phyloP scores from a whole-genome alignment of 2,888 invertebrate genomes.

The Nineta flava region DNA sequence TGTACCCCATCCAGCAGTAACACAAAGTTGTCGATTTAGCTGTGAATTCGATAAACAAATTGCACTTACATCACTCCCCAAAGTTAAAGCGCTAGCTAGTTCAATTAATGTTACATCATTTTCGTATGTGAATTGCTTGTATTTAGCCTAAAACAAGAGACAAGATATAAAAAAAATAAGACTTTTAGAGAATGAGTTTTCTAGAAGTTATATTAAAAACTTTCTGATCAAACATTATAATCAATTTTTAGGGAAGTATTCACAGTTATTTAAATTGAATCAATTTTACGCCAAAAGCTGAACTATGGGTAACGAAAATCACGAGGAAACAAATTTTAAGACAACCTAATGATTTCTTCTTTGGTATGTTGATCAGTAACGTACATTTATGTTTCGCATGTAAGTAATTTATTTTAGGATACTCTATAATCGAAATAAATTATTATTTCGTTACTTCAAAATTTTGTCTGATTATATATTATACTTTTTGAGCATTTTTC shows the following conservation, averaged over 20 bases:
- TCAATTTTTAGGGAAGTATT: neutral
- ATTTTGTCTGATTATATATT: no score
- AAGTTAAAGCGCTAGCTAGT: slow-evolving; percentile 31
- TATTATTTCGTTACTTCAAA: no score
- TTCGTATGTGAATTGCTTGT: slow-evolving; percentile 36
- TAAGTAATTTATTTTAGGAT: no score
- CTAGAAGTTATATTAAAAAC: neutral
- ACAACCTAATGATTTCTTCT: no score
- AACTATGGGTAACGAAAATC: no score
- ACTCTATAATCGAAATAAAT: no score
- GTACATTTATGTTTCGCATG: no score
- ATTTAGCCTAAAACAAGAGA: slow-evolving; percentile 28
- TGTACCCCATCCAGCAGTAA: slow-evolving; percentile 42
- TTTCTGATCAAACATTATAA: neutral
- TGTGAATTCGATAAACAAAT: slow-evolving; percentile 35
- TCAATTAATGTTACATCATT: slow-evolving; percentile 41
- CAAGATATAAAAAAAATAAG: neutral
- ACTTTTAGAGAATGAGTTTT: neutral
- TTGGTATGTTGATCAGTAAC: no score
- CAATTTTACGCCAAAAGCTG: no score
- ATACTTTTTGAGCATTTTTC: no score
- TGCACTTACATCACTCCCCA: slow-evolving; percentile 35
- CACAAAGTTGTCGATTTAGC: slow-evolving; percentile 35
- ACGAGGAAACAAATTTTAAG: no score
- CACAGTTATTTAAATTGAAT: no score